phyloP scores from a whole-genome alignment of 2,888 invertebrate species.

The Teleiodes luculella region DNA sequence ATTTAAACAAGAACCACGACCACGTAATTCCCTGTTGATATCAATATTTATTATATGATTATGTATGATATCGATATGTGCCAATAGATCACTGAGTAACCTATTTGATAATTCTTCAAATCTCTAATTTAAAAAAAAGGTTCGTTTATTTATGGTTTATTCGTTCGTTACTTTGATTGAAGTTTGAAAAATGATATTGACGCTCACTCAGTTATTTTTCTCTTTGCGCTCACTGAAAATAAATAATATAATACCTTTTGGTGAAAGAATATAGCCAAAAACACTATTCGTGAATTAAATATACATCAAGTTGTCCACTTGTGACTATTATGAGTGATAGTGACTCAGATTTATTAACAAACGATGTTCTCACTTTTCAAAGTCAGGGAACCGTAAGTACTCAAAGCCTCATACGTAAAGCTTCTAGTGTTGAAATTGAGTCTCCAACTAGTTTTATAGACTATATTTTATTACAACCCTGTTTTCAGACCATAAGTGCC shows the following conservation, averaged over 20 bases:
- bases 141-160: no score
- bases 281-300: not conserved
- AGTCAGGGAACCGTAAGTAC: constrained; percentile 47
- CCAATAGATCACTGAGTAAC: no score
- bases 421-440: no score
- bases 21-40: no score
- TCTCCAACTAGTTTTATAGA: no score
- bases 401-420: no score
- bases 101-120: no score
- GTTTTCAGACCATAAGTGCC: constrained; percentile 46
- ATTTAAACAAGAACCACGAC: no score
- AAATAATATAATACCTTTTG: not conserved
- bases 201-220: constrained; percentile 3
- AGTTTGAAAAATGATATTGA: not conserved
- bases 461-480: not conserved
- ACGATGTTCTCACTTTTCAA: constrained; percentile 39
- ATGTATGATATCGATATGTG: no score
- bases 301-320: not conserved
- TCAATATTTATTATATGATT: no score
- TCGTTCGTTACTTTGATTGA: not conserved
- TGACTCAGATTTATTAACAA: constrained; percentile 40
- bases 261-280: not conserved
- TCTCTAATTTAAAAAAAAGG: no score
- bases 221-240: not conserved
- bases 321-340: constrained; percentile 44